Conservation (phyloP, 2,113 vertebrate genomes). For the Eretmochelys imbricata region DNA sequence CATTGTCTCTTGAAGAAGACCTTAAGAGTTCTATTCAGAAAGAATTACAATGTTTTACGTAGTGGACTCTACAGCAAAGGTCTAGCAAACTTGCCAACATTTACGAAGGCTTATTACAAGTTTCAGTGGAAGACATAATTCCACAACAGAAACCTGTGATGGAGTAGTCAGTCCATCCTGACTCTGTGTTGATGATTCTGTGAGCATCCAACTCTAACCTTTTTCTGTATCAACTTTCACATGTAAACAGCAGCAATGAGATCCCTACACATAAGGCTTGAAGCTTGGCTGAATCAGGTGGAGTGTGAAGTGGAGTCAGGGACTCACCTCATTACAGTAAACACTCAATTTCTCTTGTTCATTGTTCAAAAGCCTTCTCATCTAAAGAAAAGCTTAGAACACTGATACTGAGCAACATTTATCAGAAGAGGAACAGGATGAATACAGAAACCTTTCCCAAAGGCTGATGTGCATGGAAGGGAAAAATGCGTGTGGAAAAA, state of each 20-base stretch:
- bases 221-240: neutral
- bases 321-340: neutral
- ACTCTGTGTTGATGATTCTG: neutral
- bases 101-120: neutral
- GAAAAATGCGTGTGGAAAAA: neutral
- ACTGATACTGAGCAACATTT: neutral
- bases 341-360: neutral
- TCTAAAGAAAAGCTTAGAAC: neutral
- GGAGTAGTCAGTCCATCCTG: neutral
- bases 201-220: neutral
- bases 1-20: accelerated
- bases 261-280: neutral
- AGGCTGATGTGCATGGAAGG: neutral
- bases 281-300: neutral
- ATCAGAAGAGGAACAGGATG: accelerated
- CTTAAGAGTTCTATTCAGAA: neutral
- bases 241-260: neutral
- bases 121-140: neutral
- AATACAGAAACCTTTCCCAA: neutral
- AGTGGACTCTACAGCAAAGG: neutral
- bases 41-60: neutral
- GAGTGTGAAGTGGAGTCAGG: neutral
- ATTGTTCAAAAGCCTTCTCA: neutral
- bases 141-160: neutral
- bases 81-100: neutral